These are phyloP conservation scores for Entomobrya proxima DNA, from an alignment of 2,888 invertebrate genomes.

Conservation along the genomic window DNA sequence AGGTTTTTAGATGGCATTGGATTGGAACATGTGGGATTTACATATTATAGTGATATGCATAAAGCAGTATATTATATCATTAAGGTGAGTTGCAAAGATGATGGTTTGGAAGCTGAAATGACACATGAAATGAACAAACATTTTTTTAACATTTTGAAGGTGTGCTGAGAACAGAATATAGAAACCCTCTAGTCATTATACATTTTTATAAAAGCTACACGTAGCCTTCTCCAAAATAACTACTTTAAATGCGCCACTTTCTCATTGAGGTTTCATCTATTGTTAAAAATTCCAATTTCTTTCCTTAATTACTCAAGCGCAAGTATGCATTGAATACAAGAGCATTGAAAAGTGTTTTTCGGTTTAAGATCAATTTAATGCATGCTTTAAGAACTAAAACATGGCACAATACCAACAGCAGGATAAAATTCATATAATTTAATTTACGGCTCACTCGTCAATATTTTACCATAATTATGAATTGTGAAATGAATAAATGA, in stretches of 20 bases:
- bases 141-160: not conserved
- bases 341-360: no score
- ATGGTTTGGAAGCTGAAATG: not conserved
- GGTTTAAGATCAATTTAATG: no score
- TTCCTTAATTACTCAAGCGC: not conserved
- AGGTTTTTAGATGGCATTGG: conserved; percentile 50
- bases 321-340: not conserved
- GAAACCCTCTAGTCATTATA: not conserved
- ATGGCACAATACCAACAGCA: no score
- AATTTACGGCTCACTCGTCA: no score
- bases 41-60: not conserved
- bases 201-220: no score
- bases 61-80: not conserved
- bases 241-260: not conserved
- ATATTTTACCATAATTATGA: no score
- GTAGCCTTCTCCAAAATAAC: not conserved
- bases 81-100: not conserved
- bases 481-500: not conserved
- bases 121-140: not conserved
- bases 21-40: conserved; percentile 52
- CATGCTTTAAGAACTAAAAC: no score
- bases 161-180: not conserved
- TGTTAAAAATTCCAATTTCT: not conserved
- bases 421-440: no score
- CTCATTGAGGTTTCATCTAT: not conserved